Percentiles rank a stretch among this genome's conserved stretches.
These are phyloP conservation scores for Chamaedrilus cognettii DNA, from an alignment of 2,888 invertebrate species.

Conservation along the genomic window DNA sequence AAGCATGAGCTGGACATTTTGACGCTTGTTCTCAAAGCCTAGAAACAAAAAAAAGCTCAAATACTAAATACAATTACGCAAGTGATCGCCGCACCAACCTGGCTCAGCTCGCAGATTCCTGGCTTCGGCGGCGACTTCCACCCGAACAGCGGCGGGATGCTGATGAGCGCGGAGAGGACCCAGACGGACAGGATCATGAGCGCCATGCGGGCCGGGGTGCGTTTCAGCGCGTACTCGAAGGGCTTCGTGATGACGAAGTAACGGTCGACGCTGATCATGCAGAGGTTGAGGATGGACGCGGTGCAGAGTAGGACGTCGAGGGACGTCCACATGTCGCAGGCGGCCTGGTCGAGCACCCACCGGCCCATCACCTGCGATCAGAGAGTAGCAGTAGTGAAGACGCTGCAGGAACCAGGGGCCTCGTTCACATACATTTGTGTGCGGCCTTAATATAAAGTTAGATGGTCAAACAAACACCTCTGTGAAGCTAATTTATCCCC, in stretches of 20 bases:
- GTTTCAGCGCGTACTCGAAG: slow-evolving; percentile 90
- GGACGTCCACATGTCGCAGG: slow-evolving; percentile 63
- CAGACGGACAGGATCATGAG: slow-evolving; percentile 81
- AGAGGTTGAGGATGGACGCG: slow-evolving; percentile 63
- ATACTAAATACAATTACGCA: too few relatives aligned
- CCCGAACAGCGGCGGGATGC: slow-evolving; percentile 74
- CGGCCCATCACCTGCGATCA: slow-evolving; percentile 42
- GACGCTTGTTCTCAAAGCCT: too few relatives aligned
- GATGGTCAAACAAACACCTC: too few relatives aligned
- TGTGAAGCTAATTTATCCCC: too few relatives aligned
- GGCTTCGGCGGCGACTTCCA: slow-evolving; percentile 43
- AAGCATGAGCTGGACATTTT: too few relatives aligned
- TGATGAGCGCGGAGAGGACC: slow-evolving; percentile 91
- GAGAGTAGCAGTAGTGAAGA: too few relatives aligned
- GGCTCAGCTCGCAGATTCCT: slow-evolving; percentile 76
- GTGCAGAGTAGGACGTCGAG: slow-evolving; percentile 64
- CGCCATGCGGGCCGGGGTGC: slow-evolving; percentile 90
- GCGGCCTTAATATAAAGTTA: too few relatives aligned
- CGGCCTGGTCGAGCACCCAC: slow-evolving; percentile 53
- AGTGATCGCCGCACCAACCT: too few relatives aligned
- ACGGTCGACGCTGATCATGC: slow-evolving; percentile 63
- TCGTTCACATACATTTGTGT: too few relatives aligned
- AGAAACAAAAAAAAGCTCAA: too few relatives aligned
- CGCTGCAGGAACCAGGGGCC: too few relatives aligned
- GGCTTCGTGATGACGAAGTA: slow-evolving; percentile 67